Conservation (phyloP, 2,797 vertebrate species). For the Microhierax caerulescens region DNA sequence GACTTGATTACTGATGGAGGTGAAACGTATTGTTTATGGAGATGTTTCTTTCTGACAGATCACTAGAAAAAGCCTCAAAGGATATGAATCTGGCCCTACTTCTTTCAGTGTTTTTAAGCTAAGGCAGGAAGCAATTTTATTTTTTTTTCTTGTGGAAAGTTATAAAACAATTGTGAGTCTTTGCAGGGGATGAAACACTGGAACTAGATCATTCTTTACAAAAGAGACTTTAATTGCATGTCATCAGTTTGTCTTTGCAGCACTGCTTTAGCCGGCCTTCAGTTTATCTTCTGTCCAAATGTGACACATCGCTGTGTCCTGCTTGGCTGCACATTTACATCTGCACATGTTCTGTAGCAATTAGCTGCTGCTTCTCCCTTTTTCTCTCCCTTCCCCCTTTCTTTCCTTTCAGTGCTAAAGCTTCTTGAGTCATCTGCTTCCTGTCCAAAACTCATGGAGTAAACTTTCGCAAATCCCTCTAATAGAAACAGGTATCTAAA, state of each 20-base stretch:
- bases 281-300: neutral
- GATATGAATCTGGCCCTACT: neutral
- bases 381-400: neutral
- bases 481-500: neutral
- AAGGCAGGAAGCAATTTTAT: neutral
- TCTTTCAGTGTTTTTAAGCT: neutral
- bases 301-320: neutral
- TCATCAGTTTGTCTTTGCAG: neutral
- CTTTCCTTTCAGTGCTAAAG: neutral
- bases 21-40: neutral
- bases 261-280: neutral
- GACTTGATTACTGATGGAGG: neutral
- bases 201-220: neutral
- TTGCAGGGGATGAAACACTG: neutral
- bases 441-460: neutral
- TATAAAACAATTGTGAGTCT: neutral
- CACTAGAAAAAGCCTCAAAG: neutral
- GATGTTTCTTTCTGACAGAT: neutral
- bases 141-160: neutral
- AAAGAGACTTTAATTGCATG: neutral
- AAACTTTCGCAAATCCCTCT: neutral
- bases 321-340: neutral
- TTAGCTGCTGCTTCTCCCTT: neutral
- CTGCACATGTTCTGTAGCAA: neutral
- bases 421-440: neutral